phyloP scores from a whole-genome alignment of 1,140 invertebrate genomes.

The Drosophila tristis region DNA sequence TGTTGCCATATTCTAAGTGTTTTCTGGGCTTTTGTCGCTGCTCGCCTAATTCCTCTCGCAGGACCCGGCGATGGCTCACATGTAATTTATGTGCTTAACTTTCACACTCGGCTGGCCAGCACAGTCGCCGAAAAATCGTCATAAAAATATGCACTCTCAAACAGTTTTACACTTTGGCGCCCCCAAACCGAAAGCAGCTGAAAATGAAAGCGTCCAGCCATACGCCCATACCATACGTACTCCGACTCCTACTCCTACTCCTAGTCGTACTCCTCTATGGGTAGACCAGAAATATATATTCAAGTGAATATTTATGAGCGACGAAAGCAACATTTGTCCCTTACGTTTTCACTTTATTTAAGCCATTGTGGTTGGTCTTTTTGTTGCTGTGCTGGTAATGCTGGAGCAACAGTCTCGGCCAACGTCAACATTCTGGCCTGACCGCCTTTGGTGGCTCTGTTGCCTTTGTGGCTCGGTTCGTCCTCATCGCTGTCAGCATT shows the following conservation, averaged over 20 bases:
- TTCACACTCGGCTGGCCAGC: slow-evolving; percentile 62
- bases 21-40: slow-evolving; percentile 64
- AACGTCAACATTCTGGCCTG: slow-evolving; percentile 53
- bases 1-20: slow-evolving; percentile 64
- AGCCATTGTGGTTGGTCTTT: slow-evolving; percentile 26
- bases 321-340: slow-evolving; percentile 78
- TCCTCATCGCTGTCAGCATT: slow-evolving; percentile 69
- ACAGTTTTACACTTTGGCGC: slow-evolving; percentile 78
- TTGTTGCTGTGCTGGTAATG: slow-evolving; percentile 4
- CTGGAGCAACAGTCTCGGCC: slow-evolving; percentile 59
- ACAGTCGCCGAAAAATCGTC: slow-evolving; percentile 64
- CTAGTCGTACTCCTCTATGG: too few relatives aligned
- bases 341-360: slow-evolving; percentile 67
- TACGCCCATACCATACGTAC: slow-evolving; percentile 13
- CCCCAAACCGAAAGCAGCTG: slow-evolving; percentile 54
- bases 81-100: slow-evolving; percentile 80
- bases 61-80: slow-evolving; percentile 35
- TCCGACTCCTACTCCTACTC: too few relatives aligned
- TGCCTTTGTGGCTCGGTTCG: slow-evolving; percentile 38
- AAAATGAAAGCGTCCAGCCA: slow-evolving; percentile 62
- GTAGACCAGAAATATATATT: slow-evolving; percentile 49
- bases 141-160: slow-evolving; percentile 64
- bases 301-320: slow-evolving; percentile 80
- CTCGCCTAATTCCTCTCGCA: slow-evolving; percentile 55
- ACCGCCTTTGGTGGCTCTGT: slow-evolving; percentile 31